phyloP scores from a whole-genome alignment of 35 echinoderm and acorn worm species.

The Ptychodera flava region DNA sequence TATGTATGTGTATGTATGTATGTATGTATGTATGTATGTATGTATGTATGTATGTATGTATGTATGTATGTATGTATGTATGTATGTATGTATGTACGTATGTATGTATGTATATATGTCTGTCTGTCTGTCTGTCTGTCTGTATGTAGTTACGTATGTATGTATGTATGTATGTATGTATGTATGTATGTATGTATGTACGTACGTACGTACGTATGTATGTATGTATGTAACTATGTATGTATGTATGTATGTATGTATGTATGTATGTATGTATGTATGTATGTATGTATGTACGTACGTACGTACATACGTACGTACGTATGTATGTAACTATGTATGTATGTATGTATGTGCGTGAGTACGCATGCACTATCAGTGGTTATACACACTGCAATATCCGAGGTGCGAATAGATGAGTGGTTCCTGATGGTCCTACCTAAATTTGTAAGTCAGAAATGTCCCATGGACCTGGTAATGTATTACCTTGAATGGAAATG shows the following conservation, averaged over 20 bases:
- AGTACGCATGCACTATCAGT: background rate
- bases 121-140: background rate
- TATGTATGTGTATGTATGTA: background rate
- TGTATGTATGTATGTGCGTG: background rate
- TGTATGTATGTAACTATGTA: background rate
- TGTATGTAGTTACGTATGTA: background rate
- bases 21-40: background rate
- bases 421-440: too few relatives aligned
- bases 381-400: too few relatives aligned
- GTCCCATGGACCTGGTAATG: too few relatives aligned
- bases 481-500: too few relatives aligned
- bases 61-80: slow-evolving; percentile 2
- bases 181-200: slow-evolving; percentile 2
- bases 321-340: background rate
- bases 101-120: background rate
- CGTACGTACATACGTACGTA: background rate
- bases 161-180: background rate
- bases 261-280: slow-evolving; percentile 2
- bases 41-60: background rate
- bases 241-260: background rate
- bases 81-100: background rate
- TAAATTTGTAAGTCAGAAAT: too few relatives aligned
- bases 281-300: background rate
- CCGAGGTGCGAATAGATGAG: too few relatives aligned
- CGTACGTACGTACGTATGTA: background rate